Evolutionary conservation across 2,888 invertebrate genomes (phyloP).

Genomic region (Galeruca laticollis): DNA sequence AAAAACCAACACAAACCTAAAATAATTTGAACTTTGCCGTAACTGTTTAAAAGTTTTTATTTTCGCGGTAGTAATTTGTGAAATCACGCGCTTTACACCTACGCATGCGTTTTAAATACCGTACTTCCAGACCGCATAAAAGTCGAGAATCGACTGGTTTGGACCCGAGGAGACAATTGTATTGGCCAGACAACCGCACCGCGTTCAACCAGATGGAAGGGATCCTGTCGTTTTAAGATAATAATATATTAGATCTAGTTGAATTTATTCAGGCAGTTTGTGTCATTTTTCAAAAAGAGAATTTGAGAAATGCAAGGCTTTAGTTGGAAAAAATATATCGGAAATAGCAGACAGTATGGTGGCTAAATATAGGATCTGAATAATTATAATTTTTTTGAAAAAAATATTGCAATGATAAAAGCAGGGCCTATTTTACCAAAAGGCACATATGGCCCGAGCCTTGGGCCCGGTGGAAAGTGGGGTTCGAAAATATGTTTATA

Average conservation of each 20-base stretch:
- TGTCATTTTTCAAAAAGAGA: background rate
- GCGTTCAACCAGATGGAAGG: background rate
- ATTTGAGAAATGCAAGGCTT: too few relatives aligned
- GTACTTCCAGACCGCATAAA: background rate
- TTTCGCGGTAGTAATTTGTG: background rate
- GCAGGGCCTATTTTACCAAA: too few relatives aligned
- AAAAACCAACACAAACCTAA: background rate
- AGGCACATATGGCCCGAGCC: too few relatives aligned
- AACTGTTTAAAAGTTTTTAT: background rate
- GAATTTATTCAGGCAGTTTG: background rate
- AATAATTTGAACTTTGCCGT: background rate
- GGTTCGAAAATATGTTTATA: too few relatives aligned
- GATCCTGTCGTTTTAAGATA: background rate
- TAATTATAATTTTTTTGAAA: too few relatives aligned
- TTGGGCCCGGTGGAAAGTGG: too few relatives aligned
- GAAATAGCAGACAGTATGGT: too few relatives aligned
- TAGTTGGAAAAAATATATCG: too few relatives aligned
- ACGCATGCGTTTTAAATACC: background rate
- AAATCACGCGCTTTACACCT: background rate
- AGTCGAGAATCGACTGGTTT: constrained; percentile 1
- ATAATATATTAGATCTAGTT: too few relatives aligned
- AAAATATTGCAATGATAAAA: too few relatives aligned
- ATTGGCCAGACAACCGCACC: background rate
- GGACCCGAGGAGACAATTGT: background rate
- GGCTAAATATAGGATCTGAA: too few relatives aligned